A percentile compares a stretch with the other conserved stretches of the same genome.
phyloP scores from a whole-genome alignment of 2,888 invertebrate species.

The Chrysotoxum bicinctum region DNA sequence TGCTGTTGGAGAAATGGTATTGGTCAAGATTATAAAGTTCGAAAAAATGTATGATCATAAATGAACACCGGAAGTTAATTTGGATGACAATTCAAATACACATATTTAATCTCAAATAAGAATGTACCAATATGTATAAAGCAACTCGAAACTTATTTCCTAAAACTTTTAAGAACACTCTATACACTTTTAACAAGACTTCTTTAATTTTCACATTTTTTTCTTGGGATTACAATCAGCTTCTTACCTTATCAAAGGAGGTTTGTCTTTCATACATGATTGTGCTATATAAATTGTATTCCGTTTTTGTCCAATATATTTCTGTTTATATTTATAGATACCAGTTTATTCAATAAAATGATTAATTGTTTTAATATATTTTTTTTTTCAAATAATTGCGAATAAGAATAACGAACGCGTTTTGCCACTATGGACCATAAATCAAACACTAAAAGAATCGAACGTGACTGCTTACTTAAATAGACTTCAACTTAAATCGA shows the following conservation, averaged over 20 bases:
- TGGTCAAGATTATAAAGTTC: too few species aligned
- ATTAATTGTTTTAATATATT: too few species aligned
- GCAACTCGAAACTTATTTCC: not conserved
- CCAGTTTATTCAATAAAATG: too few species aligned
- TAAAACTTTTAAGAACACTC: not conserved
- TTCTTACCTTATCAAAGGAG: conserved; percentile 79
- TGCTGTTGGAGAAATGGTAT: too few species aligned
- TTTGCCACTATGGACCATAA: conserved; percentile 47
- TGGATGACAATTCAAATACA: too few species aligned
- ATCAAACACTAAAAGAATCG: conserved; percentile 66
- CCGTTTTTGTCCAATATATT: conserved; percentile 5
- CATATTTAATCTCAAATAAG: too few species aligned
- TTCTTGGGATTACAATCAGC: not conserved
- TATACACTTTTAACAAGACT: not conserved
- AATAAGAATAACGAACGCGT: not conserved
- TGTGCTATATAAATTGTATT: conserved; percentile 2
- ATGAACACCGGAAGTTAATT: too few species aligned
- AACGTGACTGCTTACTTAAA: conserved; percentile 56
- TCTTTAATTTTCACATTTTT: not conserved
- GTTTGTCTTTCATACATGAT: conserved; percentile 78
- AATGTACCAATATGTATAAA: too few species aligned
- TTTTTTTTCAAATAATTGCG: not conserved
- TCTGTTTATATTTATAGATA: not conserved
- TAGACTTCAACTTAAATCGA: conserved; percentile 49
- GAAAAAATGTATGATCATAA: too few species aligned